Evolutionary conservation across 2,797 vertebrate species (phyloP), one percentile per base, ranked within the genome.

Genomic region (Muscicapa comitata): DNA sequence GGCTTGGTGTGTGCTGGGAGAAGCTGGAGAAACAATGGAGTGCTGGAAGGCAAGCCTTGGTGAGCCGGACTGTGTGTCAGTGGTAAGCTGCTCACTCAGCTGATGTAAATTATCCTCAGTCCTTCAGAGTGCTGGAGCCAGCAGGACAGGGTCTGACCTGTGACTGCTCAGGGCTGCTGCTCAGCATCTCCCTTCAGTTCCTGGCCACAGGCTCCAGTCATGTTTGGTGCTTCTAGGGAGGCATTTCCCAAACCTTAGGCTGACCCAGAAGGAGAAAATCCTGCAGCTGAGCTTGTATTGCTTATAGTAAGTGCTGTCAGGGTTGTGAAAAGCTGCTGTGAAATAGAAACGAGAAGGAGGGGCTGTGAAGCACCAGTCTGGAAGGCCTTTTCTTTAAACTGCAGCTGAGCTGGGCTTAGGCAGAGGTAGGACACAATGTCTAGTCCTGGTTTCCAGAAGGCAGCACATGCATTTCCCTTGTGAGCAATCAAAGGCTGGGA

Each of bases 241-340:
- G 53, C 13, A 11, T 88, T 81, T 91, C 43, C 47, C 54, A 70
- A 81, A 43, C 63, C 26, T 73, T 31, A 16, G n/a, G 3, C 33
- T 79, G 55, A 62, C 82, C 31, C 54, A 74, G 75, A 87, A 53
- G 21, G 38, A 83, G 65, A 67, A 85, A 79, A 91, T 72, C 54
- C 47, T 79, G 48, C 55, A 59, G 86, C 80, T 63, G 71, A 72
- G 81, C 50, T 37, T 74, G 48, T 51, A 42, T 84, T 53, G 68
- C 79, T 76, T 70, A 8, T 65, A 40, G 58, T 59, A 55, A 75
- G 54, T 13, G 4, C 43, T 50, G 55, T 75, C 48, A 48, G 58
- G 80, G 50, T 28, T 93, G 77, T 70, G 65, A 90, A 76, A 88
- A 94, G 61, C 88, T 73, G 53, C 86, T 89, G 77, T 59, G 89